Percentiles rank a stretch among this genome's conserved stretches.
Conservation (phyloP, 2,797 vertebrate species). For the Octomys mimax region DNA sequence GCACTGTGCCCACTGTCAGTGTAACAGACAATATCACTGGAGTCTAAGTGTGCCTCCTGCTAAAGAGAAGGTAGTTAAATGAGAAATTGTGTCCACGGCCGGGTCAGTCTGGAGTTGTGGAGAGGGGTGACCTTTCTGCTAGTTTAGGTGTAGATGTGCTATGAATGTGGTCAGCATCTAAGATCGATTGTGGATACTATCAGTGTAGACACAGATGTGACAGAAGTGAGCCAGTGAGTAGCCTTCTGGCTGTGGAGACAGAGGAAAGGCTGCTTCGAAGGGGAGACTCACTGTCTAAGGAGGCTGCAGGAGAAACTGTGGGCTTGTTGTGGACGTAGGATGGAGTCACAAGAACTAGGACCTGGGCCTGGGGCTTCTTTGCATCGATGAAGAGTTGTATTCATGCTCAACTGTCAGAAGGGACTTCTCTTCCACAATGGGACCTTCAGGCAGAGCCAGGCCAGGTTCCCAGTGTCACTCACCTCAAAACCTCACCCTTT, state of each 20-base stretch:
- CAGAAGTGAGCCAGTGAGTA: not conserved
- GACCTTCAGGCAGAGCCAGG: not conserved
- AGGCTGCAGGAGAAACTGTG: not conserved
- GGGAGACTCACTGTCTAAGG: not conserved
- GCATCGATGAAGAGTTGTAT: not conserved
- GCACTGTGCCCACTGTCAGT: not conserved
- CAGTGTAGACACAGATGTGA: rapidly evolving
- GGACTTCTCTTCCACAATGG: not conserved
- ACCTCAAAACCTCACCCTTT: not conserved
- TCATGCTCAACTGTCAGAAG: not conserved
- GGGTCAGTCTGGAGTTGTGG: not conserved
- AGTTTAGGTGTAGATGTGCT: not conserved
- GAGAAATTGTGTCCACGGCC: not conserved
- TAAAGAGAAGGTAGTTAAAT: not conserved
- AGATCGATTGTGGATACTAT: not conserved
- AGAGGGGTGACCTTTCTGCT: not conserved
- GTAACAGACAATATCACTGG: not conserved
- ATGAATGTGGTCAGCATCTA: not conserved
- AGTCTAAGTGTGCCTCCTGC: not conserved
- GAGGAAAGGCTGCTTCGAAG: too few relatives aligned
- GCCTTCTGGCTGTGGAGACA: rapidly evolving
- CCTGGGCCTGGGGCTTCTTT: not conserved
- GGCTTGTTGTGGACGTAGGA: not conserved
- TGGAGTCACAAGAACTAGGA: not conserved
- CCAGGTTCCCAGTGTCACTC: not conserved